phyloP scores from a whole-genome alignment of 2,888 invertebrate species.

The Rhagonycha fulva region DNA sequence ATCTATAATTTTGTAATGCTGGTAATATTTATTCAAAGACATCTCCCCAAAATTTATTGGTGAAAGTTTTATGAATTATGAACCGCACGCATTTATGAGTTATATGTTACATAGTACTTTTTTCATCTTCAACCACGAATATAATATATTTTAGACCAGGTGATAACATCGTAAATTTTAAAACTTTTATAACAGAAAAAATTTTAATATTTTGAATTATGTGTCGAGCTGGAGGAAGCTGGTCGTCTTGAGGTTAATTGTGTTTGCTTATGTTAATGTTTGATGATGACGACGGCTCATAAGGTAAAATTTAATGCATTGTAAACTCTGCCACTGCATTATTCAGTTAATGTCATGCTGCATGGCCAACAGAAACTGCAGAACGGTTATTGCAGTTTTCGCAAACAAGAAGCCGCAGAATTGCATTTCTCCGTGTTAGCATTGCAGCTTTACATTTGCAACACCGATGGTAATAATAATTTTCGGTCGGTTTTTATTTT shows the following conservation, averaged over 20 bases:
- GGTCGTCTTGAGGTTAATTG: neutral
- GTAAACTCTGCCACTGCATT: slow-evolving; percentile 8
- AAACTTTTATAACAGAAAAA: slow-evolving; percentile 6
- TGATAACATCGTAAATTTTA: slow-evolving; percentile 11
- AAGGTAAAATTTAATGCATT: slow-evolving; percentile 1
- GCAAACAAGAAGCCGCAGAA: slow-evolving; percentile 10
- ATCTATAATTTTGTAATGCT: slow-evolving; percentile 11
- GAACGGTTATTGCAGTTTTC: neutral
- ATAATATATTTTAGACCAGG: slow-evolving; percentile 6
- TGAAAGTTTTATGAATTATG: slow-evolving; percentile 19
- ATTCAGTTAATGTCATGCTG: slow-evolving; percentile 19
- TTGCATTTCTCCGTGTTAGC: slow-evolving; percentile 7
- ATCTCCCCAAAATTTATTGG: slow-evolving; percentile 15
- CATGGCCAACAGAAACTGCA: slow-evolving; percentile 13
- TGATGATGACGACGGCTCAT: neutral
- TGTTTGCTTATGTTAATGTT: neutral
- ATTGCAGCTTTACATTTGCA: slow-evolving; percentile 2
- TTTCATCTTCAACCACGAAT: slow-evolving; percentile 6
- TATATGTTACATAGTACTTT: slow-evolving; percentile 8
- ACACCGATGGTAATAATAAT: slow-evolving; percentile 1
- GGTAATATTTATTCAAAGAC: slow-evolving; percentile 17
- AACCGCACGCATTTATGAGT: slow-evolving; percentile 6
- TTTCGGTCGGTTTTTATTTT: neutral
- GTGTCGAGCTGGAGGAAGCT: neutral
- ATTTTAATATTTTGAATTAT: neutral